These are phyloP conservation scores for Orthonevra nobilis DNA, from an alignment of 2,888 invertebrate genomes.

Conservation along the genomic window DNA sequence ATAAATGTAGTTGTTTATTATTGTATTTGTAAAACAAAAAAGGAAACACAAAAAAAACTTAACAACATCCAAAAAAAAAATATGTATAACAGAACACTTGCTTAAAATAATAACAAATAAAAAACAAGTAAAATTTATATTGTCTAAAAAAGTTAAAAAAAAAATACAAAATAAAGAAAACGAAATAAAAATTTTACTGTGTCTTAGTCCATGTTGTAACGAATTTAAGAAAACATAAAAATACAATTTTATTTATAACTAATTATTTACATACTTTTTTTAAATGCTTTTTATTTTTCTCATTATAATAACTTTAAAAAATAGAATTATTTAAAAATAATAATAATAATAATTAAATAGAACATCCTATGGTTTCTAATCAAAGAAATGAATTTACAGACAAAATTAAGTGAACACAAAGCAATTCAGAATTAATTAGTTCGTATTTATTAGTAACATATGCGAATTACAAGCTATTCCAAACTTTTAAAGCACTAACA, in stretches of 20 bases:
- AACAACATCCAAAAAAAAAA: conserved; percentile 61
- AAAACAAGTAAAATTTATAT: conserved; percentile 68
- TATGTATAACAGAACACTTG: conserved; percentile 57
- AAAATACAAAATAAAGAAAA: conserved; percentile 51
- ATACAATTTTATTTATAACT: conserved; percentile 61
- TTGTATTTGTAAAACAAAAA: conserved; percentile 73
- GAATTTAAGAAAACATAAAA: conserved; percentile 75
- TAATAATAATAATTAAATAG: conserved; percentile 35
- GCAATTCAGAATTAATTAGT: conserved; percentile 52
- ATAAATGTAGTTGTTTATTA: conserved; percentile 76
- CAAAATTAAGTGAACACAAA: conserved; percentile 33
- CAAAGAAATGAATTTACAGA: conserved; percentile 64
- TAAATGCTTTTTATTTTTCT: conserved; percentile 35
- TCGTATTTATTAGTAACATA: conserved; percentile 36
- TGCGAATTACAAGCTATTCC: conserved; percentile 17
- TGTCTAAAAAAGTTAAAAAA: conserved; percentile 52
- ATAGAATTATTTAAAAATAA: too few species aligned
- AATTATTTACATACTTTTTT: conserved; percentile 46
- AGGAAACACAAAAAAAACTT: conserved; percentile 62
- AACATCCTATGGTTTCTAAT: conserved; percentile 69
- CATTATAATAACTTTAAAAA: conserved; percentile 15
- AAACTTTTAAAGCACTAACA: conserved; percentile 25
- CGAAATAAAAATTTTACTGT: conserved; percentile 77
- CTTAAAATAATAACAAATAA: conserved; percentile 50
- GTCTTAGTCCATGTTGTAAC: conserved; percentile 81